phyloP scores from a whole-genome alignment of 2,113 vertebrate species.

The Cavia porcellus region DNA sequence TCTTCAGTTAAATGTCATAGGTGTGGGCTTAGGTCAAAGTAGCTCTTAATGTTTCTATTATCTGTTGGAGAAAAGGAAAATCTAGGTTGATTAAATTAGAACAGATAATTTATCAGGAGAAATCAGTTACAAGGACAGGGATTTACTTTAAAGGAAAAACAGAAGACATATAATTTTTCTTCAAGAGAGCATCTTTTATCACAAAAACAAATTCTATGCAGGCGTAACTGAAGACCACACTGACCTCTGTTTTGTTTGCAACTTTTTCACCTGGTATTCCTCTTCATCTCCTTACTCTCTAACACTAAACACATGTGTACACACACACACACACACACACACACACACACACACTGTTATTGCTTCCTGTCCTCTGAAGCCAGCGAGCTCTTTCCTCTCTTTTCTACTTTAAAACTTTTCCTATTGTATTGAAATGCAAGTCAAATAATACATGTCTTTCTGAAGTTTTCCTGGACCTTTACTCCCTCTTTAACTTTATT shows the following conservation, averaged over 20 bases:
- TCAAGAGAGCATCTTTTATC: not conserved
- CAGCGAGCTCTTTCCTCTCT: not conserved
- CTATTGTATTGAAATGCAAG: not conserved
- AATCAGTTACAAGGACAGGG: not conserved
- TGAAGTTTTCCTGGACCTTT: not conserved
- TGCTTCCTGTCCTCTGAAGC: not conserved
- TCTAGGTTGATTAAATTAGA: constrained; percentile 27
- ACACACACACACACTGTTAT: not conserved
- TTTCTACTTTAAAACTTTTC: constrained; percentile 19
- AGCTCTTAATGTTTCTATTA: constrained; percentile 34
- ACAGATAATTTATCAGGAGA: constrained; percentile 33
- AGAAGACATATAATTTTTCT: not conserved
- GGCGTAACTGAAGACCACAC: not conserved
- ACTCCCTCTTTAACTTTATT: not conserved
- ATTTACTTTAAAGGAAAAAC: constrained; percentile 34
- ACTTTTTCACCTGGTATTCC: not conserved
- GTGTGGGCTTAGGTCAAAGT: constrained; percentile 8
- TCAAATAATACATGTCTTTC: not conserved
- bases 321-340: not conserved
- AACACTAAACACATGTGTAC: not conserved
- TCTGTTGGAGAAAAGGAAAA: constrained; percentile 45
- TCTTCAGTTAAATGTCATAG: not conserved
- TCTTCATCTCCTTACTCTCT: not conserved
- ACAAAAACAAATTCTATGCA: not conserved
- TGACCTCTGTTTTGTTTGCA: not conserved